phyloP scores from a whole-genome alignment of 2,797 vertebrate species.

The Delichon dasypus region DNA sequence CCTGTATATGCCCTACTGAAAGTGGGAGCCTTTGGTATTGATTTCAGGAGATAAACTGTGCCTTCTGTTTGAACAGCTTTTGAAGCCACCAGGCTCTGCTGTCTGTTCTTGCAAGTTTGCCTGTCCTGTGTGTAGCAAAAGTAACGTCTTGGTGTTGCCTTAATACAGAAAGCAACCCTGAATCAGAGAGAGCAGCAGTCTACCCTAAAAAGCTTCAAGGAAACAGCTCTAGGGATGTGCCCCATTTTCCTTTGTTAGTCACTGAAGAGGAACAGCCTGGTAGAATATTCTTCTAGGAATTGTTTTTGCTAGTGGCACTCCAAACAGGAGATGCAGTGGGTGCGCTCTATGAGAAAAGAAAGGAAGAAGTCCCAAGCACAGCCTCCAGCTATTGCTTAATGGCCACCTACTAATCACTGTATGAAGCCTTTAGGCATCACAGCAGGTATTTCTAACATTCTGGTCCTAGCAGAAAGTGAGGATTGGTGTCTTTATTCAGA shows the following conservation, averaged over 20 bases:
- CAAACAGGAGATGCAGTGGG: neutral
- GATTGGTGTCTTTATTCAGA: neutral
- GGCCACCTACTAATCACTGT: neutral
- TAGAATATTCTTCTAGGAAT: neutral
- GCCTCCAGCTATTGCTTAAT: neutral
- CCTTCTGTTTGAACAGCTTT: neutral
- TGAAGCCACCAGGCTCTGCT: neutral
- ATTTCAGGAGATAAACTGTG: neutral
- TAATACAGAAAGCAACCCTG: neutral
- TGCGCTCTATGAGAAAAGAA: accelerated
- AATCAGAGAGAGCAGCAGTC: neutral
- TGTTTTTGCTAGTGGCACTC: neutral
- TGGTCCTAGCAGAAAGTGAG: neutral
- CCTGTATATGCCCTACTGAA: neutral
- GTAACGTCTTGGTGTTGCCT: neutral
- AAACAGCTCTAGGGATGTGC: neutral
- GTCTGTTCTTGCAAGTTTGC: neutral
- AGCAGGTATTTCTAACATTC: neutral
- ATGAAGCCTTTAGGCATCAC: neutral
- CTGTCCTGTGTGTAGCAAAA: neutral
- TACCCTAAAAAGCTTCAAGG: neutral
- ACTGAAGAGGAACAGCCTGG: neutral
- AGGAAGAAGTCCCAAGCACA: neutral
- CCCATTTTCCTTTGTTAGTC: neutral
- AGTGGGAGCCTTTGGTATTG: neutral